phyloP scores from a whole-genome alignment of 2,797 vertebrate species.

The Ataeniobius toweri region DNA sequence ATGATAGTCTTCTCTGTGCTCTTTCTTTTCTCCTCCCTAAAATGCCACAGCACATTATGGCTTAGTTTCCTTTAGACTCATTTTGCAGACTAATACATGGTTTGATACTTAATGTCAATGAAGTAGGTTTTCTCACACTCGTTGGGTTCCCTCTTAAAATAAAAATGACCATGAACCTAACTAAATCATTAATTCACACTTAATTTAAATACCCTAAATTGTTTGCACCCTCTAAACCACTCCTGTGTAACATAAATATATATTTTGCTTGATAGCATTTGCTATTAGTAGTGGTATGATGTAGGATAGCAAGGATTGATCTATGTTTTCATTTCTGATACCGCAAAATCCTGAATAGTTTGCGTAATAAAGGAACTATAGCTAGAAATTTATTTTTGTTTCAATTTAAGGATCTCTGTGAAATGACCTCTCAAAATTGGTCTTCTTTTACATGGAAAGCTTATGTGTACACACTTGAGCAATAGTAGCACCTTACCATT shows the following conservation, averaged over 20 bases:
- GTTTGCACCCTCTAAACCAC: conserved; percentile 67
- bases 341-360: conserved; percentile 10
- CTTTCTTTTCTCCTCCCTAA: conserved; percentile 74
- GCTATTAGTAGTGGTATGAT: neutral
- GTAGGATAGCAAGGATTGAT: neutral
- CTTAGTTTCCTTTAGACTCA: conserved; percentile 60
- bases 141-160: conserved; percentile 56
- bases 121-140: conserved; percentile 58
- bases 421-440: neutral
- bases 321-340: conserved; percentile 6
- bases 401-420: conserved; percentile 2
- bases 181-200: conserved; percentile 68
- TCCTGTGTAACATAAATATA: conserved; percentile 59
- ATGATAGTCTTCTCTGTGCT: conserved; percentile 79
- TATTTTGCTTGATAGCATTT: conserved; percentile 17
- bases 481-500: neutral
- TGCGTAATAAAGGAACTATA: neutral
- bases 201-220: conserved; percentile 58
- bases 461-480: neutral
- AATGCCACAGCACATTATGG: conserved; percentile 61
- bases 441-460: neutral
- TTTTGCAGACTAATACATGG: conserved; percentile 73
- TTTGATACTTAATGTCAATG: conserved; percentile 71
- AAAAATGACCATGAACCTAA: conserved; percentile 64
- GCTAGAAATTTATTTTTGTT: neutral